Evolutionary conservation across 2,113 vertebrate species (phyloP).

Genomic region (Elephantulus edwardii): DNA sequence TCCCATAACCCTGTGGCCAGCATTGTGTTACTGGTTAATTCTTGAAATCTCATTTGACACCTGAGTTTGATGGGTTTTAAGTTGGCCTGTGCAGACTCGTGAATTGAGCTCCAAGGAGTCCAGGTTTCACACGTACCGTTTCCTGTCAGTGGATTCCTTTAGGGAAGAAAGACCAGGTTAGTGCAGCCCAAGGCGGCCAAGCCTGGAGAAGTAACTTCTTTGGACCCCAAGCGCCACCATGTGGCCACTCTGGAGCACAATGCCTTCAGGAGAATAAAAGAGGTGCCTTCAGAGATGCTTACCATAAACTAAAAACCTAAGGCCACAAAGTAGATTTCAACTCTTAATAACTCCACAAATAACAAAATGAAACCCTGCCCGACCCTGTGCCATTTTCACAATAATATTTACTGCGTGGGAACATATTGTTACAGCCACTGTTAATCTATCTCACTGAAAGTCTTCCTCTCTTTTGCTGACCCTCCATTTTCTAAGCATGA

Average conservation of each 20-base stretch:
- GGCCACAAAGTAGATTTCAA: background rate
- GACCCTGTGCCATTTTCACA: too few relatives aligned
- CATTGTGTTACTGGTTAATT: background rate
- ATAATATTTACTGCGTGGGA: too few relatives aligned
- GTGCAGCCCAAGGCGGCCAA: rapidly evolving
- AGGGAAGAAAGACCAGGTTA: background rate
- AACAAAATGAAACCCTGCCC: too few relatives aligned
- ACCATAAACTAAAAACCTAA: background rate
- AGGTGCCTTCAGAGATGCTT: background rate
- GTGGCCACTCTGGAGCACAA: background rate
- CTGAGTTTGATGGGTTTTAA: background rate
- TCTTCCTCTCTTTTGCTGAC: too few relatives aligned
- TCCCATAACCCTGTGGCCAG: background rate
- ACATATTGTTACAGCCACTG: too few relatives aligned
- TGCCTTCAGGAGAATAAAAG: background rate
- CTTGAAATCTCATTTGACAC: background rate
- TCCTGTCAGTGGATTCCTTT: background rate
- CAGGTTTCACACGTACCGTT: background rate
- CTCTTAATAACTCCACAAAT: background rate
- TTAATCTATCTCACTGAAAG: too few relatives aligned
- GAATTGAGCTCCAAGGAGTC: background rate
- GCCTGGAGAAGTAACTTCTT: background rate
- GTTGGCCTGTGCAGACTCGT: background rate
- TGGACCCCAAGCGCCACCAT: constrained; percentile 8
- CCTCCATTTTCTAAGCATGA: too few relatives aligned